Percentiles rank a stretch among this genome's conserved stretches.
Conservation (phyloP, 2,113 vertebrate genomes). For the Pipa parva region DNA sequence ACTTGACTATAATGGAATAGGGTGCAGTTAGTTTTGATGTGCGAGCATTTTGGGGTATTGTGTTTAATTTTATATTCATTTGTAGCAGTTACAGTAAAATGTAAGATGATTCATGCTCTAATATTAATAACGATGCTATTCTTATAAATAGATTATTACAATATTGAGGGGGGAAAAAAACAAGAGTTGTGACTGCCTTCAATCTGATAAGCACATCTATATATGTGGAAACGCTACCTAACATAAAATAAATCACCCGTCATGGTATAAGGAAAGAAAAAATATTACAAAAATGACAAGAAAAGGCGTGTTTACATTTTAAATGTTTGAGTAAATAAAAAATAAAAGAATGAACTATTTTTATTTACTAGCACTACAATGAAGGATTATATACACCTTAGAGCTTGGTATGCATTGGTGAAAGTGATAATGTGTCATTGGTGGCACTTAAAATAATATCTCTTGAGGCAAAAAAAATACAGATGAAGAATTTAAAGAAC, state of each 20-base stretch:
- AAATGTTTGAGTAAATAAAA: slow-evolving; percentile 18
- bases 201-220: slow-evolving; percentile 23
- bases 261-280: background rate
- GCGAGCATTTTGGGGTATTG: slow-evolving; percentile 11
- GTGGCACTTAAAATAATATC: background rate
- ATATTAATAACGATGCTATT: slow-evolving; percentile 32
- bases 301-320: slow-evolving; percentile 9
- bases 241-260: too few species aligned
- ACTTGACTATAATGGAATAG: slow-evolving; percentile 26
- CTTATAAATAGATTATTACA: slow-evolving; percentile 23
- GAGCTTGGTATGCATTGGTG: background rate
- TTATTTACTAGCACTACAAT: slow-evolving; percentile 19
- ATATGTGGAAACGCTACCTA: slow-evolving; percentile 9
- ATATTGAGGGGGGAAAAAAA: slow-evolving; percentile 33
- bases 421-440: background rate
- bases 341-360: slow-evolving; percentile 29
- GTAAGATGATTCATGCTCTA: slow-evolving; percentile 25
- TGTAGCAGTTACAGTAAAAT: slow-evolving; percentile 22
- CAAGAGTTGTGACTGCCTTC: slow-evolving; percentile 25
- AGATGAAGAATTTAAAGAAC: slow-evolving; percentile 2
- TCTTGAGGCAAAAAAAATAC: too few species aligned
- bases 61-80: slow-evolving; percentile 29
- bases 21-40: too few species aligned
- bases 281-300: slow-evolving; percentile 25
- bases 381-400: slow-evolving; percentile 1